These are phyloP conservation scores for Brachyrhaphis roseni DNA, from an alignment of 2,797 vertebrate species.

Conservation along the genomic window DNA sequence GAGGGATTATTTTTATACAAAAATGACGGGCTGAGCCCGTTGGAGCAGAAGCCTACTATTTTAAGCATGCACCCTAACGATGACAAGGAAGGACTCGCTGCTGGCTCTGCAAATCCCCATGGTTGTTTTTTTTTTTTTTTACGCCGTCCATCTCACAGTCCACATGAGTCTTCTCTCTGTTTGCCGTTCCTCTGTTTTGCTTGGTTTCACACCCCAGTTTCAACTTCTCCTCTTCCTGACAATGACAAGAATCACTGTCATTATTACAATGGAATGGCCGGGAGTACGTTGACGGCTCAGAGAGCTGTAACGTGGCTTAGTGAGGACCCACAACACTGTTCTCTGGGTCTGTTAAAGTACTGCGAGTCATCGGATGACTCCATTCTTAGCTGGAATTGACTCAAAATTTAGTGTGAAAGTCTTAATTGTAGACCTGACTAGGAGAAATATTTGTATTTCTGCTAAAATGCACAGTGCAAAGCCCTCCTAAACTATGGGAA, in stretches of 20 bases:
- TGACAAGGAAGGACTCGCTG: constrained; percentile 61
- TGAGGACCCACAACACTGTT: constrained; percentile 68
- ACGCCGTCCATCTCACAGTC: constrained; percentile 71
- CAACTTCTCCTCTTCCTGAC: constrained; percentile 88
- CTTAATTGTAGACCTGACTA: constrained; percentile 24
- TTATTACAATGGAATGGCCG: constrained; percentile 78
- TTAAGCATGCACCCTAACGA: constrained; percentile 73
- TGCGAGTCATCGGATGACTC: constrained; percentile 17
- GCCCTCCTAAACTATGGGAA: constrained; percentile 47
- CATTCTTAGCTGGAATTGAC: constrained; percentile 27
- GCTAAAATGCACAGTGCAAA: constrained; percentile 41
- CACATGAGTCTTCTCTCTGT: constrained; percentile 76
- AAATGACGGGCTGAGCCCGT: constrained; percentile 44
- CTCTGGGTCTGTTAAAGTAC: constrained; percentile 23
- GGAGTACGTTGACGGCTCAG: constrained; percentile 69
- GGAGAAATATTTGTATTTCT: constrained; percentile 29
- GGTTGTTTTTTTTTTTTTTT: constrained; percentile 48
- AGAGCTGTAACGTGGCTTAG: constrained; percentile 64
- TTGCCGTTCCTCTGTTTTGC: constrained; percentile 76
- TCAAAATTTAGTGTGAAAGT: constrained; percentile 30
- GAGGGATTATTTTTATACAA: constrained; percentile 32
- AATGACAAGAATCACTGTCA: constrained; percentile 87
- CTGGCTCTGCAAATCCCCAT: constrained; percentile 60
- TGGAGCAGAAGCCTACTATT: constrained; percentile 63
- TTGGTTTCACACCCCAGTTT: constrained; percentile 82